Evolutionary conservation across 1,140 invertebrate genomes (phyloP).

Genomic region (Drosophila kanapiae): DNA sequence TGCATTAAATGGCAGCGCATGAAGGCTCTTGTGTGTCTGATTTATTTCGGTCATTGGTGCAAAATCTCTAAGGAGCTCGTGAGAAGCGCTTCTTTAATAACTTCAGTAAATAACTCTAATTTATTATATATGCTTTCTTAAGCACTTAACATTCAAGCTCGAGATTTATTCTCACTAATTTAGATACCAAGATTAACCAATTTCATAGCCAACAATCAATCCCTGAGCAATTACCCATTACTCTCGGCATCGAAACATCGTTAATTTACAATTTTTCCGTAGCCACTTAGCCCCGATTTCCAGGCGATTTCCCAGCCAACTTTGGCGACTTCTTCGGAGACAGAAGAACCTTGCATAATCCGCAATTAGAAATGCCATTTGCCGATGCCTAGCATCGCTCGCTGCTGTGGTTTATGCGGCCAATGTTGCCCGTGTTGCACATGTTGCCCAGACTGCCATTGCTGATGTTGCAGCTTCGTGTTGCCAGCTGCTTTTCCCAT

Average conservation of each 20-base stretch:
- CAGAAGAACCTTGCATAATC: constrained; percentile 76
- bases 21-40: constrained; percentile 7
- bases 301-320: constrained; percentile 32
- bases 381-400: constrained; percentile 23
- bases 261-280: constrained; percentile 32
- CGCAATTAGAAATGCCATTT: constrained; percentile 79
- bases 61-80: neutral
- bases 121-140: neutral
- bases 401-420: constrained; percentile 13
- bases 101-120: neutral
- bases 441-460: constrained; percentile 16
- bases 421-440: constrained; percentile 28
- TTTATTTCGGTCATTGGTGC: constrained; percentile 20
- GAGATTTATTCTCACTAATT: neutral
- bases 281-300: constrained; percentile 47
- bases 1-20: constrained; percentile 8
- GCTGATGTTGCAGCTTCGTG: constrained; percentile 34
- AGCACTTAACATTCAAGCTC: neutral
- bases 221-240: constrained; percentile 32
- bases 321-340: constrained; percentile 35
- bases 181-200: neutral
- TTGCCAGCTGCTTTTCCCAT: constrained; percentile 61
- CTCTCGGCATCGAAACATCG: constrained; percentile 8
- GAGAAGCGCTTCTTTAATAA: neutral
- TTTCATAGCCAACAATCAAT: constrained; percentile 2